A percentile compares a stretch with the other conserved stretches of the same genome.
Evolutionary conservation across 1,140 invertebrate genomes (phyloP).

Genomic region (Chionoecetes opilio): DNA sequence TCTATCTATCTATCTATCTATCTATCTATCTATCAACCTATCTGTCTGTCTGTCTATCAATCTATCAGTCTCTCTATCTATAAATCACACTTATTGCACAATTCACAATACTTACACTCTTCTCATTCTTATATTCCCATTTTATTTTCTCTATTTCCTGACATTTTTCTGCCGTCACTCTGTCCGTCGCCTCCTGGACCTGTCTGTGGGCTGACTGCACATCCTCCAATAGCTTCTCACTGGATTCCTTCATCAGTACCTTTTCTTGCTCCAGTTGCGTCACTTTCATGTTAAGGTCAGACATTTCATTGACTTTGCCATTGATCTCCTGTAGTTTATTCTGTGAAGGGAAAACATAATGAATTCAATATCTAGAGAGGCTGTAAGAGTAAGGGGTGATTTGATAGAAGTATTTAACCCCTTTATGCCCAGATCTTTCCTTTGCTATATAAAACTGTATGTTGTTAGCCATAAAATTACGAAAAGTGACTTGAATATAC

Average conservation of each 20-base stretch:
- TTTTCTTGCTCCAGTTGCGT: conserved; percentile 9
- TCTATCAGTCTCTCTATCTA: too few relatives aligned
- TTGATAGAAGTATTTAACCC: too few relatives aligned
- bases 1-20: too few relatives aligned
- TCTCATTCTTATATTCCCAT: conserved; percentile 60
- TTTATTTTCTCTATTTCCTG: conserved; percentile 66
- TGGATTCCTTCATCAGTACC: conserved; percentile 1
- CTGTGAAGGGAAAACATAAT: not conserved
- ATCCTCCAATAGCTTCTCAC: not conserved
- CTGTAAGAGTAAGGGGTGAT: too few relatives aligned
- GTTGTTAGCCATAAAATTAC: too few relatives aligned
- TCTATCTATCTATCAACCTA: too few relatives aligned
- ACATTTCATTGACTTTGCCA: conserved; percentile 49
- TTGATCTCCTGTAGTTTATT: conserved; percentile 53
- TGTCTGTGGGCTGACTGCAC: conserved; percentile 51
- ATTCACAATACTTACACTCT: conserved; percentile 53
- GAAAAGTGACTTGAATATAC: too few relatives aligned
- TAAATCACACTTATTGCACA: too few relatives aligned
- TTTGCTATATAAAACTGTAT: too few relatives aligned
- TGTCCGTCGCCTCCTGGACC: conserved; percentile 52
- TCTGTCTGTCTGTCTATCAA: too few relatives aligned
- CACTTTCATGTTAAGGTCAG: conserved; percentile 48
- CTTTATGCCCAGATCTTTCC: too few relatives aligned
- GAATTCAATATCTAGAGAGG: too few relatives aligned
- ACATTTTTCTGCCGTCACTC: conserved; percentile 62